Evolutionary conservation across 2,888 invertebrate species (phyloP).

Genomic region (Rotaria macrura): DNA sequence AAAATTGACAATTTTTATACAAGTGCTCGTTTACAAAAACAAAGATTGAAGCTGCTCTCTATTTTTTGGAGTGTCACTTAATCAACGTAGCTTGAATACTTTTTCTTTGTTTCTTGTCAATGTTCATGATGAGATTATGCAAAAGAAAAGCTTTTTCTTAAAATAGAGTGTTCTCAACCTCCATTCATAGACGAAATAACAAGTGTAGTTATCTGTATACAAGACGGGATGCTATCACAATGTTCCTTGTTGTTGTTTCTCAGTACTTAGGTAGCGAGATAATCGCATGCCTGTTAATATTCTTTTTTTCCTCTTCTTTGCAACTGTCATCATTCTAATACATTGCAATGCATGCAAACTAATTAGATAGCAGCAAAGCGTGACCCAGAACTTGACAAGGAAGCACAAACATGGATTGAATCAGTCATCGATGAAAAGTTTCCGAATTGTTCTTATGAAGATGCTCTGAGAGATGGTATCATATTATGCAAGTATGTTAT

Average conservation of each 20-base stretch:
- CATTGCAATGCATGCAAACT: not conserved
- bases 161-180: not conserved
- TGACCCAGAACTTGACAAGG: slow-evolving; percentile 52
- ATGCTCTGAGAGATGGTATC: slow-evolving; percentile 76
- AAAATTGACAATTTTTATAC: no score
- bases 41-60: not conserved
- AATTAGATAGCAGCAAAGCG: slow-evolving; percentile 37
- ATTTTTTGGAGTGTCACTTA: no score
- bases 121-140: not conserved
- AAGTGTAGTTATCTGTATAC: no score
- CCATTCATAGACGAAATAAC: no score
- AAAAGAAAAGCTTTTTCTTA: not conserved
- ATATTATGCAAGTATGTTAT: slow-evolving; percentile 65
- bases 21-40: no score
- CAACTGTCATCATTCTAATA: not conserved
- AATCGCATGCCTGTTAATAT: not conserved
- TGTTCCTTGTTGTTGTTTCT: not conserved
- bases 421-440: slow-evolving; percentile 72
- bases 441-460: slow-evolving; percentile 69
- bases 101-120: not conserved
- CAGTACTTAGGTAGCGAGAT: not conserved
- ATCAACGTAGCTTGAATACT: no score
- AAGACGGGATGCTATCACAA: not conserved
- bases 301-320: not conserved
- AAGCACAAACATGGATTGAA: slow-evolving; percentile 80